Conservation (phyloP, 1,140 invertebrate species). For the Heliothis subflexa region DNA sequence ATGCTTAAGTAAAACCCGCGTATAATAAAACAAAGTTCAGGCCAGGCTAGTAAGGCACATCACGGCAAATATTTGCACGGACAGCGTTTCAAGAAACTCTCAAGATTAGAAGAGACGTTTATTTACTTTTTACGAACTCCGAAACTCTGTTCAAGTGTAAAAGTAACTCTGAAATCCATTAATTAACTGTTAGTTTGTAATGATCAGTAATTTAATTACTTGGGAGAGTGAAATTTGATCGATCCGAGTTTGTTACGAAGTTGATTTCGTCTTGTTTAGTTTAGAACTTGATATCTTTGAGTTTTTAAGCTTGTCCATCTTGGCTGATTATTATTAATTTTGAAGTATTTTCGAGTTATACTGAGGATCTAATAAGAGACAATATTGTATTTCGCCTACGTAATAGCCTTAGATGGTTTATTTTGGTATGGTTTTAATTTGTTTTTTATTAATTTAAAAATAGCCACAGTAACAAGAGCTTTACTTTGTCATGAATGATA, state of each 20-base stretch:
- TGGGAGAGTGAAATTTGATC: slow-evolving; percentile 55
- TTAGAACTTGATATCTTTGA: slow-evolving; percentile 49
- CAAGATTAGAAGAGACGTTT: slow-evolving; percentile 35
- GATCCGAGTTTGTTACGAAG: slow-evolving; percentile 54
- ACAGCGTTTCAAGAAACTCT: slow-evolving; percentile 42
- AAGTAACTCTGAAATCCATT: slow-evolving; percentile 50
- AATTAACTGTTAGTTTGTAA: slow-evolving; percentile 52
- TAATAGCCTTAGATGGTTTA: background rate
- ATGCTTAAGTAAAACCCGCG: background rate
- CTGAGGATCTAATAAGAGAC: background rate
- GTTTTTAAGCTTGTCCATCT: slow-evolving; percentile 39
- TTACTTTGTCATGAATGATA: too few species aligned
- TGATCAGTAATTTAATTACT: slow-evolving; percentile 57
- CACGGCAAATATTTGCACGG: slow-evolving; percentile 50
- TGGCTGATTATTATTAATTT: slow-evolving; percentile 31
- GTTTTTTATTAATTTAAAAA: too few species aligned
- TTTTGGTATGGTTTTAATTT: too few species aligned
- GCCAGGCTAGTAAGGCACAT: slow-evolving; percentile 27
- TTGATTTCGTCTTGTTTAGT: slow-evolving; percentile 51
- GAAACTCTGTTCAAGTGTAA: slow-evolving; percentile 35
- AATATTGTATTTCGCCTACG: slow-evolving; percentile 2
- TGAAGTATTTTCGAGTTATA: background rate
- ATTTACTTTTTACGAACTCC: slow-evolving; percentile 45
- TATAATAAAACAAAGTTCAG: slow-evolving; percentile 25
- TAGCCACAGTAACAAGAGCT: too few species aligned